A percentile compares a stretch with the other conserved stretches of the same genome.
These are phyloP conservation scores for Masnerella sp. DNA, from an alignment of 2,888 invertebrate species.

Conservation along the genomic window DNA sequence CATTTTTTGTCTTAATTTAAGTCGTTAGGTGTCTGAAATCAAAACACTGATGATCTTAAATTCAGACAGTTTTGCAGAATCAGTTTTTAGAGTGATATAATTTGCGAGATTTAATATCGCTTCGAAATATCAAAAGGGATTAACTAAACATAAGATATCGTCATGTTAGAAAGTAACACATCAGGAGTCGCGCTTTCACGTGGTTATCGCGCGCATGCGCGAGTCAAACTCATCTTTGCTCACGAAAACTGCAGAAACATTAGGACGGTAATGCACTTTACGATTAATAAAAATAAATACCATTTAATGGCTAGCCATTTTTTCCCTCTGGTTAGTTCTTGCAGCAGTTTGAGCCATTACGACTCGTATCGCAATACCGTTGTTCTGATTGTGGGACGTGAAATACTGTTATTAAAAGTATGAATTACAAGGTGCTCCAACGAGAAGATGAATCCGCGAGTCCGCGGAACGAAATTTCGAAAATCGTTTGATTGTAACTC, in stretches of 20 bases:
- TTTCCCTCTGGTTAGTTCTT: background rate
- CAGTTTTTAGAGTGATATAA: too few species aligned
- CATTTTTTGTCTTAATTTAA: too few species aligned
- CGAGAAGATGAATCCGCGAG: background rate
- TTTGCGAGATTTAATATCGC: background rate
- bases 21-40: too few species aligned
- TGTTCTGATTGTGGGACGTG: background rate
- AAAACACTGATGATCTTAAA: background rate
- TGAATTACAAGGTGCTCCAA: background rate
- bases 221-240: conserved; percentile 16
- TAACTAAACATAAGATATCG: conserved; percentile 18
- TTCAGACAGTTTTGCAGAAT: conserved; percentile 2
- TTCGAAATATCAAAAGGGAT: background rate
- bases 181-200: conserved; percentile 49
- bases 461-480: background rate
- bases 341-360: background rate
- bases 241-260: conserved; percentile 25
- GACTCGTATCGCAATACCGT: background rate
- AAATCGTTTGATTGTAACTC: too few species aligned
- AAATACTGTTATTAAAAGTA: background rate
- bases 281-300: conserved; percentile 31
- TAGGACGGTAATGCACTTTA: background rate
- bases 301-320: conserved; percentile 1
- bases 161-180: conserved; percentile 50
- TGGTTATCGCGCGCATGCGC: conserved; percentile 36